phyloP scores from a whole-genome alignment of 2,888 invertebrate species.

The Tenthredo mesomela region DNA sequence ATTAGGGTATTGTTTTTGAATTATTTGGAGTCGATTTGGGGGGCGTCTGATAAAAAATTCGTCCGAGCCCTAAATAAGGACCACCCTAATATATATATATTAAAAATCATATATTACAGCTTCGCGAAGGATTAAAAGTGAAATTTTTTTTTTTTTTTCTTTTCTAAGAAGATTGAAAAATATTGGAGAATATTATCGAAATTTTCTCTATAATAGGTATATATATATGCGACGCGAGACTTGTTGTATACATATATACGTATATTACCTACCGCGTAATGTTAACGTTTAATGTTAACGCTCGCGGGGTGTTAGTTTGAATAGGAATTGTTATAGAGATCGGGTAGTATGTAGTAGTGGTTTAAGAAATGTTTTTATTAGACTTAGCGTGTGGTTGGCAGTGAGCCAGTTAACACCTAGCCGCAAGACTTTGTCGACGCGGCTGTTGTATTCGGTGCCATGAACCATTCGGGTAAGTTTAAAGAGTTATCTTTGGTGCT shows the following conservation, averaged over 20 bases:
- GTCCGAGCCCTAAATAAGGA: no score
- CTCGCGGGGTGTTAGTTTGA: constrained; percentile 22
- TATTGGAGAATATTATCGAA: neutral
- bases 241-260: no score
- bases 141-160: no score
- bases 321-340: constrained; percentile 15
- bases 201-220: neutral
- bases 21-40: no score
- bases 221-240: neutral
- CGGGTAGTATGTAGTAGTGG: constrained; percentile 7
- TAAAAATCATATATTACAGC: neutral
- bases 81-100: no score
- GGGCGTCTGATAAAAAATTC: no score
- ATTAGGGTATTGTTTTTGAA: no score
- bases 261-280: neutral
- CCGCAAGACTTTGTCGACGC: constrained; percentile 34
- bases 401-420: constrained; percentile 48
- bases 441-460: neutral
- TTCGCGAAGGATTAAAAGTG: no score
- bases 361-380: constrained; percentile 49
- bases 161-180: no score
- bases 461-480: constrained; percentile 32
- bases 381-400: constrained; percentile 46
- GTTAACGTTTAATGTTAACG: constrained; percentile 30
- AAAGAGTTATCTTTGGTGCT: constrained; percentile 20